Conservation (phyloP, 1,140 invertebrate species). For the Penaeus chinensis region DNA sequence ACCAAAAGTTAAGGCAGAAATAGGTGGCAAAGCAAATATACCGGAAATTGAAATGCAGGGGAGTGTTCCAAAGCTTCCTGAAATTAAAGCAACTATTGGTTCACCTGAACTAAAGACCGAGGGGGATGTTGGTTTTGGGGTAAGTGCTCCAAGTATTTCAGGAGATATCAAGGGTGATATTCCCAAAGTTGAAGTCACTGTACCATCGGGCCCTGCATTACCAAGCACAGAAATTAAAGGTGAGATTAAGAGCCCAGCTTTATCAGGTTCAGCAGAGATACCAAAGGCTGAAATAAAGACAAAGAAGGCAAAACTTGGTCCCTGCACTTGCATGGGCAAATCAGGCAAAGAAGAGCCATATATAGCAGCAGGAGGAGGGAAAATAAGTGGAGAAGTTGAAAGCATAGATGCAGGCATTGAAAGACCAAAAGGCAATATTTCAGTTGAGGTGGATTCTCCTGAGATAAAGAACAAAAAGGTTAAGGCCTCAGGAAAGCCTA, state of each 20-base stretch:
- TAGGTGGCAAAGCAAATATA: background rate
- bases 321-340: background rate
- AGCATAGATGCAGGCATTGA: background rate
- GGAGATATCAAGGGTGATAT: background rate
- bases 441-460: background rate
- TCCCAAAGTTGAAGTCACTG: too few species aligned
- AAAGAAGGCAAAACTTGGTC: slow-evolving; percentile 6
- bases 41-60: slow-evolving; percentile 31
- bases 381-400: background rate
- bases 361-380: background rate
- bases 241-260: background rate
- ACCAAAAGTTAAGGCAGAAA: slow-evolving; percentile 6
- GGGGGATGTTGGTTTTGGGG: background rate
- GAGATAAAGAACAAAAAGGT: background rate
- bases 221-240: background rate
- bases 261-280: background rate
- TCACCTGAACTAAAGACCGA: background rate
- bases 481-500: background rate
- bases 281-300: slow-evolving; percentile 11
- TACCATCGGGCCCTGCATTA: too few species aligned
- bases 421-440: background rate
- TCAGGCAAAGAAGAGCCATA: background rate
- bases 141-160: background rate
- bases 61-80: slow-evolving; percentile 13
- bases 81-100: slow-evolving; percentile 3